Conservation (phyloP, 2,888 invertebrate genomes). For the Ophion ellenae region DNA sequence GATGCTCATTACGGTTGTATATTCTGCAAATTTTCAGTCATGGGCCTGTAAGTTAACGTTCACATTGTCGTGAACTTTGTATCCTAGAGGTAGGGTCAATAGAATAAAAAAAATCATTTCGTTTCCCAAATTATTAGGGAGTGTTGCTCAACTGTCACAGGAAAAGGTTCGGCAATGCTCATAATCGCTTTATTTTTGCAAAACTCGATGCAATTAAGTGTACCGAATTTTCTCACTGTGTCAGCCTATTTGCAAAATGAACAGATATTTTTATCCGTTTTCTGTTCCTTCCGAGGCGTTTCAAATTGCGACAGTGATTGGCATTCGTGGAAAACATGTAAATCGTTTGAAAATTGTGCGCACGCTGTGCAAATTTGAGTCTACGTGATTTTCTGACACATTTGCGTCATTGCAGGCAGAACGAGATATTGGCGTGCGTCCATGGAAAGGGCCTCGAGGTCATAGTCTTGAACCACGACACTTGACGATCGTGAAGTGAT, state of each 20-base stretch:
- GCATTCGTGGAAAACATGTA: neutral
- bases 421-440: slow-evolving; percentile 81
- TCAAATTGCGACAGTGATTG: neutral
- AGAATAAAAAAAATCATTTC: too few relatives aligned
- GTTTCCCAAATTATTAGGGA: too few relatives aligned
- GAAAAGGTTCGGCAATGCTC: neutral
- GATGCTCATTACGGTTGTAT: too few relatives aligned
- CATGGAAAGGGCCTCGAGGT: slow-evolving; percentile 86
- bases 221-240: too few relatives aligned
- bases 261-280: too few relatives aligned
- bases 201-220: too few relatives aligned
- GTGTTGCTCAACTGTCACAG: neutral
- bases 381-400: neutral
- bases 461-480: slow-evolving; percentile 62
- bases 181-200: neutral
- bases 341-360: neutral
- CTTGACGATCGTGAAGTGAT: slow-evolving; percentile 30
- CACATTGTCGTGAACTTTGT: too few relatives aligned
- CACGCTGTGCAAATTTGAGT: too few relatives aligned
- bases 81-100: too few relatives aligned
- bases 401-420: slow-evolving; percentile 71
- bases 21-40: too few relatives aligned
- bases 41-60: too few relatives aligned
- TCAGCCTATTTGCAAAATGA: too few relatives aligned
- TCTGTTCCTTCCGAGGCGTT: neutral